These are phyloP conservation scores for Corynorhinus townsendii DNA, from an alignment of 2,113 vertebrate genomes.

Conservation along the genomic window DNA sequence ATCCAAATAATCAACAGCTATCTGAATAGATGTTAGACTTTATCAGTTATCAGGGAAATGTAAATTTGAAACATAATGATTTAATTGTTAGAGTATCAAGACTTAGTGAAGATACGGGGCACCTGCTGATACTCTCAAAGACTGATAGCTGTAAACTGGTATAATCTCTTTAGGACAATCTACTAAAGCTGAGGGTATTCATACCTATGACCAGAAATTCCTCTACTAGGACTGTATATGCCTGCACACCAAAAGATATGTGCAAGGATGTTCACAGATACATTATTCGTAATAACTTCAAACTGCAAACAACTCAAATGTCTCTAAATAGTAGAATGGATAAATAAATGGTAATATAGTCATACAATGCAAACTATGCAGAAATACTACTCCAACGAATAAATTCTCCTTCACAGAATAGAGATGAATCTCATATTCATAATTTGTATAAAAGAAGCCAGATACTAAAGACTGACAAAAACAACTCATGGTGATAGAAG, in stretches of 20 bases:
- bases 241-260: background rate
- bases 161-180: background rate
- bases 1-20: background rate
- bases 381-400: background rate
- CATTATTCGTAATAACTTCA: background rate
- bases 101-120: background rate
- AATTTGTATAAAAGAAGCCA: conserved; percentile 1
- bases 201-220: background rate
- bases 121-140: background rate
- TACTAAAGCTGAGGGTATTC: background rate
- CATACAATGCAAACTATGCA: background rate
- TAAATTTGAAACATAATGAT: background rate
- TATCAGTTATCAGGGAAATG: background rate
- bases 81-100: background rate
- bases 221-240: background rate
- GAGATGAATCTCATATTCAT: background rate
- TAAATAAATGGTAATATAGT: background rate
- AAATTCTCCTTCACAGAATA: background rate
- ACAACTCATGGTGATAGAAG: background rate
- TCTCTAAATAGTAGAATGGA: background rate
- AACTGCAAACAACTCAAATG: background rate
- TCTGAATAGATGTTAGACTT: background rate
- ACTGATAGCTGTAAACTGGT: background rate
- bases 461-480: background rate
- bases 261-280: background rate